Evolutionary conservation across 2,797 vertebrate genomes (phyloP).

Genomic region (Neomorphus geoffroyi): DNA sequence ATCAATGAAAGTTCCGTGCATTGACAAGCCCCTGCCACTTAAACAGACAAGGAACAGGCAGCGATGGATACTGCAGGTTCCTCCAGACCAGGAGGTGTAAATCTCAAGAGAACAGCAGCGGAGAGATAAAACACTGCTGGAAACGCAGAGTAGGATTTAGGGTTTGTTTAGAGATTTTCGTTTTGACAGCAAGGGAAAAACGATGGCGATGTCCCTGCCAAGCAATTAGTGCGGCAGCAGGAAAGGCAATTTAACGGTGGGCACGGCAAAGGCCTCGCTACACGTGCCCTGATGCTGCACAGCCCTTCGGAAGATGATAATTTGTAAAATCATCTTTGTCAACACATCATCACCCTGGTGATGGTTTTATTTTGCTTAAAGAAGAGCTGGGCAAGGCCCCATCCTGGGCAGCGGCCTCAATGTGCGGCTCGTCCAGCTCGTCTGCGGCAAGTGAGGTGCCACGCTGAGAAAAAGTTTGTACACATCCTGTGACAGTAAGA

Average conservation of each 20-base stretch:
- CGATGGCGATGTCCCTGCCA: background rate
- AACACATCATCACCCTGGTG: rapidly evolving
- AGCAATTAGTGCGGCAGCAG: background rate
- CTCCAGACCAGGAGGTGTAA: background rate
- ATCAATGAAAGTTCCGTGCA: constrained; percentile 19
- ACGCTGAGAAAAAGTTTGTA: rapidly evolving
- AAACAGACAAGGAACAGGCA: constrained; percentile 11
- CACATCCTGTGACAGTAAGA: rapidly evolving
- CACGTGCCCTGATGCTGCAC: background rate
- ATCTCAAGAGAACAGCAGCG: background rate
- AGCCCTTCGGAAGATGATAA: background rate
- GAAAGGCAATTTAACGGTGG: background rate
- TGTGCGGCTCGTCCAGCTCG: background rate
- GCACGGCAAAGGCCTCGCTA: background rate
- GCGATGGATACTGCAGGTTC: background rate
- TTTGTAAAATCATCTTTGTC: background rate
- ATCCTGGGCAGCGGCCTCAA: rapidly evolving
- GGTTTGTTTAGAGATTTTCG: background rate
- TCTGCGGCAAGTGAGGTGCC: rapidly evolving
- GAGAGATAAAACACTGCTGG: constrained; percentile 13
- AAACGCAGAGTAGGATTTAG: background rate
- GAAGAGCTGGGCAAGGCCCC: background rate
- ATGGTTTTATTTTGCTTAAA: background rate
- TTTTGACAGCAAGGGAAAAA: background rate
- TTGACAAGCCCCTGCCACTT: constrained; percentile 26